Conservation (phyloP, 1,140 invertebrate species). For the Triops longicaudatus region DNA sequence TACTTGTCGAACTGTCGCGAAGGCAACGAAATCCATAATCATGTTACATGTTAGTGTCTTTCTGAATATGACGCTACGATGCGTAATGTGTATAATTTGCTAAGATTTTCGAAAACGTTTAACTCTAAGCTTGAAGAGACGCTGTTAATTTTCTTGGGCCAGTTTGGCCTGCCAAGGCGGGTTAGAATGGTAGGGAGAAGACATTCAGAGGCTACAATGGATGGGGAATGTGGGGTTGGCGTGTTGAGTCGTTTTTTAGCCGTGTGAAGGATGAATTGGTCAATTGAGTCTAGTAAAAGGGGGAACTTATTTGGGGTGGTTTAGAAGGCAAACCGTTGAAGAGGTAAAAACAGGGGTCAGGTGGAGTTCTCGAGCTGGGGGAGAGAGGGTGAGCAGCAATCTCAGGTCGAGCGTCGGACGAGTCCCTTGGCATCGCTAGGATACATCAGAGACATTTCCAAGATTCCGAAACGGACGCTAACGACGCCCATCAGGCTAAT, state of each 20-base stretch:
- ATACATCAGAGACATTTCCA: background rate
- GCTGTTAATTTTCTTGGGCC: no score
- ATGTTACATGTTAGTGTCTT: no score
- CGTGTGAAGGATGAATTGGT: background rate
- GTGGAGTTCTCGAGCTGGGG: background rate
- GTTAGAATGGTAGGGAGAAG: no score
- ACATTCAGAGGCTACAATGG: no score
- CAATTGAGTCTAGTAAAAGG: conserved; percentile 3
- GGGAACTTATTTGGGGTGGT: conserved; percentile 3
- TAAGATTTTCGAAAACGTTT: no score
- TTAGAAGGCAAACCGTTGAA: background rate
- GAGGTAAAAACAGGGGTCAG: background rate
- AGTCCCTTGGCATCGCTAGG: conserved; percentile 10
- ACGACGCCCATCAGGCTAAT: conserved; percentile 14
- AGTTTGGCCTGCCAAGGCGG: no score
- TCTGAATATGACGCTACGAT: no score
- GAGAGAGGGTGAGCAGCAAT: background rate
- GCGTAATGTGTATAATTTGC: no score
- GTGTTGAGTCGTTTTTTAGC: background rate
- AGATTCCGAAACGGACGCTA: conserved; percentile 9
- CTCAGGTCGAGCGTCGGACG: background rate
- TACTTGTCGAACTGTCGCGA: no score
- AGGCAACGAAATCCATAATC: no score
- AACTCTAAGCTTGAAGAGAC: no score
- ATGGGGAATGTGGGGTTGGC: no score